These are phyloP conservation scores for Gymnocypris eckloni DNA, from an alignment of 2,797 vertebrate genomes.

Conservation along the genomic window DNA sequence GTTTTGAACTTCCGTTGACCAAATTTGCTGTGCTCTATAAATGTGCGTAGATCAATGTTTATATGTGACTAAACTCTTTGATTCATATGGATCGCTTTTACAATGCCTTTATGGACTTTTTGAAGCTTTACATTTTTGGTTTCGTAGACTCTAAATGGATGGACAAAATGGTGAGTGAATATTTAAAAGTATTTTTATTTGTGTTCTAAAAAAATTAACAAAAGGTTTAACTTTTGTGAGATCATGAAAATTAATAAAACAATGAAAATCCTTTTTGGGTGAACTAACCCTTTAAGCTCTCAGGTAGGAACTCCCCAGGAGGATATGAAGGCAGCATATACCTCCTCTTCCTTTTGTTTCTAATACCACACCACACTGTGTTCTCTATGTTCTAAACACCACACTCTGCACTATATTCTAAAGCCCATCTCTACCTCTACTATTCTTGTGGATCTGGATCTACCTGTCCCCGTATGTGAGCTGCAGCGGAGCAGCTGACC, in stretches of 20 bases:
- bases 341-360: neutral
- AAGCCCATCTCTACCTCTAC: neutral
- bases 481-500: slow-evolving; percentile 71
- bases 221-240: neutral
- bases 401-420: slow-evolving; percentile 2
- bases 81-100: neutral
- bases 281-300: neutral
- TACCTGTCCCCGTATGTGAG: slow-evolving; percentile 42
- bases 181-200: neutral
- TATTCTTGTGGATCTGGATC: slow-evolving; percentile 12
- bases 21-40: neutral
- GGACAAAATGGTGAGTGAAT: too few species aligned
- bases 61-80: neutral
- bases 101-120: neutral
- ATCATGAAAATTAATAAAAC: neutral
- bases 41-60: neutral
- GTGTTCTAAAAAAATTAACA: neutral
- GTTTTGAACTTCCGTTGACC: neutral
- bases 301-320: neutral
- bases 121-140: neutral
- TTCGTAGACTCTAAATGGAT: neutral
- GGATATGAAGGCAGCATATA: neutral
- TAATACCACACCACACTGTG: neutral
- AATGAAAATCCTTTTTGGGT: neutral
- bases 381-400: too few species aligned